Base-by-base conservation (phyloP, 1,140 invertebrate genomes). In the Octopus bimaculoides region DNA sequence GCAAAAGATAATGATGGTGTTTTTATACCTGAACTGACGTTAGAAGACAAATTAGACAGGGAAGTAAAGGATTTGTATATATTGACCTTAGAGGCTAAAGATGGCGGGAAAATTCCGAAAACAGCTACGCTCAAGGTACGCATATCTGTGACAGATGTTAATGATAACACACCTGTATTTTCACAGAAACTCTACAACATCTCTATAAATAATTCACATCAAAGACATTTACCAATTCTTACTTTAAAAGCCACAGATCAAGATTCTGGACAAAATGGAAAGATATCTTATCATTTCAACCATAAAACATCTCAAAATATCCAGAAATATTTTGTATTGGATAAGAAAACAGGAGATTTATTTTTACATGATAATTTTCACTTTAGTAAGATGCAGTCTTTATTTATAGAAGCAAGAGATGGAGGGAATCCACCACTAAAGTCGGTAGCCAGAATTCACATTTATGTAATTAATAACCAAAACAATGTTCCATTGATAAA, bases 231-330 rank as follows among this genome's bases (percentile, higher is more conserved):
- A 56, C 77, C 80, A 10, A 83, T 87, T 54, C 71, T 87, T 2
- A 81, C 78, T 74, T 80, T 87, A 0, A 78, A n/a, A 14, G 86
- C 86, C 17, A 82, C 79, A 6, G 86, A 88, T 80, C 7, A n/a
- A 66, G 87, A 88, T 88, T 75, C 75, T 17, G 86, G 85, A 12
- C 56, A 82, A 75, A 88, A 88, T 82, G 86, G 85, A 12, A 77
- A 83, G 78, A 81, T 88, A 17, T 75, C 77, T 12, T 98, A 96
- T 91, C 94, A 93, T 86, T 96, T 88, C 52, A 85, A 80, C 79
- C 92, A 94, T 4, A 96, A 96, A 12, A 98, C 98, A 89, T 95
- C 76, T 95, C 97, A 90, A 97, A 97, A 90, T 91, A 95, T 56
- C 91, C 98, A 79, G 95, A 96, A 86, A 81, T 81, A 90, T 91